Percentiles rank a stretch among this genome's conserved stretches.
These are phyloP conservation scores for Drosophila auraria DNA, from an alignment of 1,140 invertebrate species.

Conservation along the genomic window DNA sequence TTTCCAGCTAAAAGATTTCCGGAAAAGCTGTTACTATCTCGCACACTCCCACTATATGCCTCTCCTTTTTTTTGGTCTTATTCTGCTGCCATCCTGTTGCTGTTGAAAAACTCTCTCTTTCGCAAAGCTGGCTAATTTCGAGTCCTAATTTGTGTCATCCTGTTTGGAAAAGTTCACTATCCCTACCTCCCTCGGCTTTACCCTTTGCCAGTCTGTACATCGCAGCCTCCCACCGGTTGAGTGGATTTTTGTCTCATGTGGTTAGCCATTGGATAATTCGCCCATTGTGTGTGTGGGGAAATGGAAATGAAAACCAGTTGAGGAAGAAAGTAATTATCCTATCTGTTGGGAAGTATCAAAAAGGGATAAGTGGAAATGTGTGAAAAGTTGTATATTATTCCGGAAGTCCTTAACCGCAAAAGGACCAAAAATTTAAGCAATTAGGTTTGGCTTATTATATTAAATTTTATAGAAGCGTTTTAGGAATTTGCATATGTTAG, in stretches of 20 bases:
- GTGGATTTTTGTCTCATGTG: constrained; percentile 46
- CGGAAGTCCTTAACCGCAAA: constrained; percentile 1
- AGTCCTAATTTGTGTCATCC: constrained; percentile 76
- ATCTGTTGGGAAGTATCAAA: constrained; percentile 20
- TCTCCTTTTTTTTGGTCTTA: constrained; percentile 10
- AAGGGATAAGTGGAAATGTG: constrained; percentile 7
- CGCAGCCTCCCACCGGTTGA: constrained; percentile 7
- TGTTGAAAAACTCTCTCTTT: constrained; percentile 36
- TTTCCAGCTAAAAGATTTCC: constrained; percentile 78
- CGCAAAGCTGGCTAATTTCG: constrained; percentile 75
- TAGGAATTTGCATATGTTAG: background rate
- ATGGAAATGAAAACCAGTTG: constrained; percentile 25
- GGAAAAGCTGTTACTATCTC: constrained; percentile 49
- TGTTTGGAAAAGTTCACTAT: constrained; percentile 65
- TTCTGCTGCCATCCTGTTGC: constrained; percentile 19
- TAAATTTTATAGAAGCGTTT: too few species aligned
- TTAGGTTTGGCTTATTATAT: background rate
- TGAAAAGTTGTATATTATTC: constrained; percentile 6
- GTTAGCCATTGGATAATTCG: constrained; percentile 22
- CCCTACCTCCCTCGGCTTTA: background rate
- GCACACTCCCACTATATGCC: background rate
- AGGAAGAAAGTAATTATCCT: constrained; percentile 37
- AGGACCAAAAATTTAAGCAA: background rate
- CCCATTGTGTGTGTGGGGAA: constrained; percentile 21
- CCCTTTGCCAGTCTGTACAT: background rate